A percentile compares a stretch with the other conserved stretches of the same genome.
Evolutionary conservation across 2,888 invertebrate species (phyloP).

Genomic region (Graphium colonna): DNA sequence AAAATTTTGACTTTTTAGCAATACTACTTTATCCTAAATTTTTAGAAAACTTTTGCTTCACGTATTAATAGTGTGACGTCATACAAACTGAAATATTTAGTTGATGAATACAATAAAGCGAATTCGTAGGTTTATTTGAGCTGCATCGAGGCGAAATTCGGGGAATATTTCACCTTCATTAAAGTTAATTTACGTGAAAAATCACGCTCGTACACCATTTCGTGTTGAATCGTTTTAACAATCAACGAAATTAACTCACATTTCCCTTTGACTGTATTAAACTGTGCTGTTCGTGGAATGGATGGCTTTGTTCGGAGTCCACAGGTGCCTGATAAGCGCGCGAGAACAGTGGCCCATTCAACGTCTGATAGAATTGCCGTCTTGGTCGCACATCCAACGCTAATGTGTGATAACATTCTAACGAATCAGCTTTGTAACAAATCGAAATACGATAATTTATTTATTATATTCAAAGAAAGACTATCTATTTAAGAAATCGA

Average conservation of each 20-base stretch:
- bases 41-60: no score
- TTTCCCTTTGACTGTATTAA: constrained; percentile 13
- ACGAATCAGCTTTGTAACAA: constrained; percentile 5
- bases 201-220: background rate
- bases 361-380: constrained; percentile 62
- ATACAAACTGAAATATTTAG: no score
- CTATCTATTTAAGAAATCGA: no score
- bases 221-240: background rate
- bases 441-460: background rate
- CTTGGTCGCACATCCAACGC: constrained; percentile 46
- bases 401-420: constrained; percentile 45
- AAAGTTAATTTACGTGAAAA: no score
- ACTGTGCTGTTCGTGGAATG: constrained; percentile 49
- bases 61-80: no score
- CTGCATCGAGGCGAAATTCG: no score
- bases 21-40: no score
- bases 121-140: no score
- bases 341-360: constrained; percentile 45
- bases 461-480: no score
- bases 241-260: constrained; percentile 10
- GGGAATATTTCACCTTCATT: no score
- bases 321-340: constrained; percentile 68
- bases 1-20: no score
- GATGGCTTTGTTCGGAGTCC: constrained; percentile 63
- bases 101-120: no score